Percentiles rank a stretch among this genome's conserved stretches.
phyloP scores from a whole-genome alignment of 2,888 invertebrate genomes.

The Stictocephala bisonia region DNA sequence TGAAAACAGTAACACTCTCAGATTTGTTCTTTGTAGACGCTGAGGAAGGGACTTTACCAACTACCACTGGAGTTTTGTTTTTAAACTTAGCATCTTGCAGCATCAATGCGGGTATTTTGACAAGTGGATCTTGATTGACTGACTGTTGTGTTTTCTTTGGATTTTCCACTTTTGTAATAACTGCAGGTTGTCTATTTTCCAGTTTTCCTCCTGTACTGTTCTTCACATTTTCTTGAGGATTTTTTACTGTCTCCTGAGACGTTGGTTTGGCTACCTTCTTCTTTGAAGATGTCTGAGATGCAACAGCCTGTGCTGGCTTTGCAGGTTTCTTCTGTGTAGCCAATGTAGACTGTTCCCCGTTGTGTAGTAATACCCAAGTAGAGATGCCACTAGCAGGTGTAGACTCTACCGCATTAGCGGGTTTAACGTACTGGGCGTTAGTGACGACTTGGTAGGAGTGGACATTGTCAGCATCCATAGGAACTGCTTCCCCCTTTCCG shows the following conservation, averaged over 20 bases:
- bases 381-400: constrained; percentile 75
- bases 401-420: constrained; percentile 19
- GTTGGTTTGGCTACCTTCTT: constrained; percentile 47
- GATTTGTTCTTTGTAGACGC: constrained; percentile 55
- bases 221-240: constrained; percentile 24
- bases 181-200: constrained; percentile 37
- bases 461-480: constrained; percentile 71
- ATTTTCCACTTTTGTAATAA: constrained; percentile 25
- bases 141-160: constrained; percentile 44
- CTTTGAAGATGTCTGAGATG: constrained; percentile 27
- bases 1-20: constrained; percentile 35
- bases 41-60: constrained; percentile 62
- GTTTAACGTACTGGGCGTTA: constrained; percentile 38
- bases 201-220: constrained; percentile 40
- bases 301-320: constrained; percentile 6
- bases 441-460: constrained; percentile 62
- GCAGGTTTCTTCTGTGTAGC: constrained; percentile 50
- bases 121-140: constrained; percentile 26
- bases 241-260: constrained; percentile 19
- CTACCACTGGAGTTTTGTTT: constrained; percentile 58
- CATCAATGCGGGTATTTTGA: constrained; percentile 52
- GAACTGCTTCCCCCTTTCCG: constrained; percentile 72
- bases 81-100: constrained; percentile 60
- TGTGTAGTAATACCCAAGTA: constrained; percentile 80
- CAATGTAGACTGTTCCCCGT: constrained; percentile 60